Conservation (phyloP, 2,888 invertebrate species). For the Trypoxylon attenuatum region DNA sequence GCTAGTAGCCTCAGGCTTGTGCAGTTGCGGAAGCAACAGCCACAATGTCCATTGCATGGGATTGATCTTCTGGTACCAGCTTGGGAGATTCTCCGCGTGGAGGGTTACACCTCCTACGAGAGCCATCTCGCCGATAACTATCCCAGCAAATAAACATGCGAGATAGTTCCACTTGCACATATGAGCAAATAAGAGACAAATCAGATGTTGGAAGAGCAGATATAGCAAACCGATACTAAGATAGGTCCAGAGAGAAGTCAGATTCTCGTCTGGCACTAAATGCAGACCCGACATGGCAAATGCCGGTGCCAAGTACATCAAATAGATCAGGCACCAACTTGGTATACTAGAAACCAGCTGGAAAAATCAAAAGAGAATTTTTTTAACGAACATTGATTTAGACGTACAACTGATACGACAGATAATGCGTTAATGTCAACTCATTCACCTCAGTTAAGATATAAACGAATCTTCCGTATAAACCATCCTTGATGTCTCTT, state of each 20-base stretch:
- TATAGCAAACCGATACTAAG: constrained; percentile 66
- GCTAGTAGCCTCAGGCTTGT: constrained; percentile 57
- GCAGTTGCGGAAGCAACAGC: constrained; percentile 63
- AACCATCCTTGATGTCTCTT: constrained; percentile 86
- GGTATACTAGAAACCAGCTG: constrained; percentile 87
- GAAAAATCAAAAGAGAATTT: constrained; percentile 45
- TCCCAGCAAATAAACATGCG: constrained; percentile 63
- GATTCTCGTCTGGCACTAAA: constrained; percentile 70
- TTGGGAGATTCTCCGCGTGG: constrained; percentile 68
- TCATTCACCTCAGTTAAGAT: constrained; percentile 84
- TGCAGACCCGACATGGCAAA: constrained; percentile 92
- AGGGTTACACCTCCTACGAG: constrained; percentile 66
- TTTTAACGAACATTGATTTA: not conserved
- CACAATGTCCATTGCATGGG: constrained; percentile 69
- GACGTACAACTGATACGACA: not conserved
- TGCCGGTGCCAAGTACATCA: constrained; percentile 90
- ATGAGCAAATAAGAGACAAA: constrained; percentile 67
- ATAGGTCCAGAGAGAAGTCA: constrained; percentile 69
- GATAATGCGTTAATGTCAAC: too few relatives aligned
- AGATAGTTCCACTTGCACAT: constrained; percentile 67
- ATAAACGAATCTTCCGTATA: constrained; percentile 87
- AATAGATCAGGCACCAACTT: constrained; percentile 86
- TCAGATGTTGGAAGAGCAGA: constrained; percentile 66
- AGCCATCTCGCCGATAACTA: constrained; percentile 65
- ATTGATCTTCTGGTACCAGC: constrained; percentile 67